phyloP scores from a whole-genome alignment of 2,888 invertebrate genomes.

The Strigamia maritima region DNA sequence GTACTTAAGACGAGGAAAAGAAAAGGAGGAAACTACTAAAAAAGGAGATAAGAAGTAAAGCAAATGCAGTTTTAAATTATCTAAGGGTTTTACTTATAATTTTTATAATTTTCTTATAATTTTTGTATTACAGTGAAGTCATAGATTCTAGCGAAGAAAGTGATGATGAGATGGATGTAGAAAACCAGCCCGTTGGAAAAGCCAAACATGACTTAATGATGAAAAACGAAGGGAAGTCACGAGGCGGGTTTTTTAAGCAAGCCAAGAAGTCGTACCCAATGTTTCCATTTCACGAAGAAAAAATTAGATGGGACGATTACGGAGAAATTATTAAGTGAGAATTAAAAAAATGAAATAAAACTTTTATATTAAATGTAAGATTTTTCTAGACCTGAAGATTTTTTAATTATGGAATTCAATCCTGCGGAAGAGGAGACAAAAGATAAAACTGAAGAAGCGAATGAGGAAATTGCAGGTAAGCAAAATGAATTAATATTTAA shows the following conservation, averaged over 20 bases:
- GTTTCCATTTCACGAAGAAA: conserved; percentile 91
- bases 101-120: neutral
- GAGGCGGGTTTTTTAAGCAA: conserved; percentile 77
- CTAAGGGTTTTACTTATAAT: neutral
- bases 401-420: conserved; percentile 68
- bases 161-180: conserved; percentile 65
- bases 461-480: conserved; percentile 60
- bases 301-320: conserved; percentile 89
- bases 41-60: conserved; percentile 43
- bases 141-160: conserved; percentile 73
- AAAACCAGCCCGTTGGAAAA: conserved; percentile 73
- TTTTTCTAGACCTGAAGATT: conserved; percentile 73
- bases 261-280: conserved; percentile 91
- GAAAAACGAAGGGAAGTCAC: conserved; percentile 54
- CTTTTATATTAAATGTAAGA: neutral
- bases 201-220: conserved; percentile 82
- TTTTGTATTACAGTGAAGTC: conserved; percentile 59
- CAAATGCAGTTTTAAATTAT: neutral
- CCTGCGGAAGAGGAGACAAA: conserved; percentile 62
- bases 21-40: conserved; percentile 52
- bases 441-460: conserved; percentile 61
- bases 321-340: conserved; percentile 77
- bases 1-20: conserved; percentile 53
- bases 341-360: neutral
- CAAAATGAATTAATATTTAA: neutral